Conservation (phyloP, 2,888 invertebrate genomes). For the Ellobium chinense region DNA sequence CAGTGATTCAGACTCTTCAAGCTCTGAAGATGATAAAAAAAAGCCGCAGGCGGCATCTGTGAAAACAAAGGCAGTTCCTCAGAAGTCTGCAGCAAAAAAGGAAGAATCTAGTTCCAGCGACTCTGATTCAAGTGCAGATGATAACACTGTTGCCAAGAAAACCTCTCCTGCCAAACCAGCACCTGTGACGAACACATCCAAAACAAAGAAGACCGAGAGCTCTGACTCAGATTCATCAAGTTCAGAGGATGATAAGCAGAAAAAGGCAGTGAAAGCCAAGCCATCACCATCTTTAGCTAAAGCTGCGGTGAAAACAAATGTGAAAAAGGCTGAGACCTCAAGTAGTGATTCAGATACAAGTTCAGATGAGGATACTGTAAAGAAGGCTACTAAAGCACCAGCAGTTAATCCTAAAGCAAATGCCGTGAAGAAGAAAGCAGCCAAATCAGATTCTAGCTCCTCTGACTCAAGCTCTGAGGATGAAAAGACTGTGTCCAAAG, state of each 20-base stretch:
- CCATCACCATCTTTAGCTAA: background rate
- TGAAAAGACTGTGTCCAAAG: constrained; percentile 4
- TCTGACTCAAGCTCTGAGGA: constrained; percentile 45
- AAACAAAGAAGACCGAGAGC: constrained; percentile 34
- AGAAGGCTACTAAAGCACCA: constrained; percentile 1
- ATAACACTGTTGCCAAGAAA: constrained; percentile 52
- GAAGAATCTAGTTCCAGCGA: constrained; percentile 61
- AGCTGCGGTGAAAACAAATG: background rate
- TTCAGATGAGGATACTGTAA: constrained; percentile 43
- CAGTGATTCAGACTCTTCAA: constrained; percentile 42
- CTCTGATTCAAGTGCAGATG: constrained; percentile 51
- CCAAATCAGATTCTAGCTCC: constrained; percentile 23
- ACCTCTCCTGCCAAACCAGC: constrained; percentile 12
- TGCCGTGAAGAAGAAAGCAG: constrained; percentile 23
- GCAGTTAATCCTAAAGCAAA: constrained; percentile 3
- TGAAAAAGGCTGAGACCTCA: constrained; percentile 37
- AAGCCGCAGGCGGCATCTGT: background rate
- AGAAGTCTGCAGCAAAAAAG: constrained; percentile 30
- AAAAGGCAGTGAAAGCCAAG: background rate
- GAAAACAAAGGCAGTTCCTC: background rate
- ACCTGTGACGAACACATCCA: background rate
- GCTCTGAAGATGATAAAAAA: constrained; percentile 19
- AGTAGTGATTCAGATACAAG: constrained; percentile 44
- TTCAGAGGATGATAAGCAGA: constrained; percentile 47
- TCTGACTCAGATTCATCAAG: constrained; percentile 45